phyloP scores from a whole-genome alignment of 2,888 invertebrate species.

The Syritta pipiens region DNA sequence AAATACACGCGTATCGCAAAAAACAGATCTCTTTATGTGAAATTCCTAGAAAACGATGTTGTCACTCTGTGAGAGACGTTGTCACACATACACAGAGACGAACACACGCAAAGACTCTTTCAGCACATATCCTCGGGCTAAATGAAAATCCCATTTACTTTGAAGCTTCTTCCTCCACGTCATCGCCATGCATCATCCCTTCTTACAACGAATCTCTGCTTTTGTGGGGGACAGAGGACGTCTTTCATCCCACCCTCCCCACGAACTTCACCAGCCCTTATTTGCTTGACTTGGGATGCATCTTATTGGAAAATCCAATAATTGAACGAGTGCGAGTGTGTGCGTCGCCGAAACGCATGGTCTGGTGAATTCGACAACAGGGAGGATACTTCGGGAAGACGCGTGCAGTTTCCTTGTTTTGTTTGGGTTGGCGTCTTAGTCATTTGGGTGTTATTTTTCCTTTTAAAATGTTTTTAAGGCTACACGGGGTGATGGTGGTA shows the following conservation, averaged over 20 bases:
- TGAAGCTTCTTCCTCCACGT: conserved; percentile 38
- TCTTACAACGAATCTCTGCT: not conserved
- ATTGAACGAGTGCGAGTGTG: too few relatives aligned
- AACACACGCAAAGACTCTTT: not conserved
- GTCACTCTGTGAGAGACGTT: conserved; percentile 6
- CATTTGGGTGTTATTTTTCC: conserved; percentile 45
- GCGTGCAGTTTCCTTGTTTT: not conserved
- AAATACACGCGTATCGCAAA: too few relatives aligned
- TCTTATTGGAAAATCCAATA: conserved; percentile 61
- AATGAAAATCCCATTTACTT: conserved; percentile 50
- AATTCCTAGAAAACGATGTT: conserved; percentile 14
- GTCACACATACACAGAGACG: not conserved
- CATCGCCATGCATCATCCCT: conserved; percentile 45
- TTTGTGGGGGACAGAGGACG: not conserved
- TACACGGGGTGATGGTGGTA: not conserved
- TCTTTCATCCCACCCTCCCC: too few relatives aligned
- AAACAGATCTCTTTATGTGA: not conserved
- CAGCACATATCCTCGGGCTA: conserved; percentile 1
- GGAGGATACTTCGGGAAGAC: not conserved
- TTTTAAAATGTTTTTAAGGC: not conserved
- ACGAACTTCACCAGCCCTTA: too few relatives aligned
- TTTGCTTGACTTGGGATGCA: conserved; percentile 56
- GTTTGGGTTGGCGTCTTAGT: conserved; percentile 30
- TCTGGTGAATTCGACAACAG: conserved; percentile 36
- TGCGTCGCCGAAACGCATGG: conserved; percentile 21